Percentiles rank a stretch among this genome's conserved stretches.
phyloP scores from a whole-genome alignment of 2,888 invertebrate species.

The Isotomurus palustris region DNA sequence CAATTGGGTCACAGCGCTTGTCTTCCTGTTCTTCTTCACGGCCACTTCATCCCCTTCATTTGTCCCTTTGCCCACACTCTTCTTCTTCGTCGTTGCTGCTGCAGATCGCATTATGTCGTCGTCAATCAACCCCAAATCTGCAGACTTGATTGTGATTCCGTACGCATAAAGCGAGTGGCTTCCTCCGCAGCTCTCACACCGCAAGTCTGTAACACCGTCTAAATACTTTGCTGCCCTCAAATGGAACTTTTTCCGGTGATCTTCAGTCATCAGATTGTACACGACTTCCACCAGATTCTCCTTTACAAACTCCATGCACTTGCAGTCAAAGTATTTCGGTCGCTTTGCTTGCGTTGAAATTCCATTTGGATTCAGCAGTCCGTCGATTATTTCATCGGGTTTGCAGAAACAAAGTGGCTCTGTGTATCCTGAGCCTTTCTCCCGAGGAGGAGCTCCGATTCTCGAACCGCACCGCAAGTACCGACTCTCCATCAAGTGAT shows the following conservation, averaged over 20 bases:
- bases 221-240: conserved; percentile 41
- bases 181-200: conserved; percentile 39
- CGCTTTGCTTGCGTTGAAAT: not conserved
- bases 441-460: conserved; percentile 2
- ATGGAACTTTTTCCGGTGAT: conserved; percentile 39
- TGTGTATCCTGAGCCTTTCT: conserved; percentile 15
- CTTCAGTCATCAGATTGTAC: conserved; percentile 39
- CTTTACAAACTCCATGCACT: conserved; percentile 42
- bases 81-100: not conserved
- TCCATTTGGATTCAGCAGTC: no score
- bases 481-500: conserved; percentile 32
- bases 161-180: conserved; percentile 28
- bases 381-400: conserved; percentile 3
- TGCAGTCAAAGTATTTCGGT: conserved; percentile 30
- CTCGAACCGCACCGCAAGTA: conserved; percentile 34
- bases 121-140: conserved; percentile 6
- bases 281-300: conserved; percentile 42
- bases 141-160: conserved; percentile 28
- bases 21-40: not conserved
- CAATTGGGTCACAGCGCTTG: conserved; percentile 21
- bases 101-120: conserved; percentile 13
- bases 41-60: not conserved
- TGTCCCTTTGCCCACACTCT: not conserved
- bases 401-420: conserved; percentile 29
- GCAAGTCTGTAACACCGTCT: conserved; percentile 26